These are phyloP conservation scores for Sitta europaea DNA, from an alignment of 2,113 vertebrate genomes.

Conservation along the genomic window DNA sequence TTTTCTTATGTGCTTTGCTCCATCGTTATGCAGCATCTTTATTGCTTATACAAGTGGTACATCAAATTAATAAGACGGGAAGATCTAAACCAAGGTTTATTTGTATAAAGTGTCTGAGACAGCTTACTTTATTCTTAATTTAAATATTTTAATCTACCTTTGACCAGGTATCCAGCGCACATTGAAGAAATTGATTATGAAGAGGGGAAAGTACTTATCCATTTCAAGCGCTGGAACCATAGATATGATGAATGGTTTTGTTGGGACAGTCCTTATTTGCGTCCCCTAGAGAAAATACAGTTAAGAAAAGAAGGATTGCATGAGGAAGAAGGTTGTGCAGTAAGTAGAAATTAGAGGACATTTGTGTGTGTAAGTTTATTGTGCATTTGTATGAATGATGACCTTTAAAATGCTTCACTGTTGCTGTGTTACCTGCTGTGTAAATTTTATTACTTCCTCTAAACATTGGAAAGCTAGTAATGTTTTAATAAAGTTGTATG, in stretches of 20 bases:
- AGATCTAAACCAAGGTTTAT: background rate
- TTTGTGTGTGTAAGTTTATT: background rate
- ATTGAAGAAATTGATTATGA: conserved; percentile 96
- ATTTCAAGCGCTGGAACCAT: conserved; percentile 96
- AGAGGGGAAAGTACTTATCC: conserved; percentile 89
- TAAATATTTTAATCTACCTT: background rate
- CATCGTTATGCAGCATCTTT: background rate
- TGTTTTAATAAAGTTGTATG: background rate
- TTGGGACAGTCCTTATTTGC: conserved; percentile 90
- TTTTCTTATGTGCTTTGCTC: background rate
- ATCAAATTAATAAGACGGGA: background rate
- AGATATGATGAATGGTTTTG: conserved; percentile 96
- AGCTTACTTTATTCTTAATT: background rate
- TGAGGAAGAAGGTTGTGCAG: conserved; percentile 80
- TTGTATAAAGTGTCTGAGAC: background rate
- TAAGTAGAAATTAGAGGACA: conserved; percentile 66
- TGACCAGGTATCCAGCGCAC: conserved; percentile 88
- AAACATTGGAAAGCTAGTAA: background rate
- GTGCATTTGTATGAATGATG: background rate
- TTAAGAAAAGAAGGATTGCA: conserved; percentile 88
- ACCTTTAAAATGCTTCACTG: background rate
- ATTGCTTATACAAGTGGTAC: background rate
- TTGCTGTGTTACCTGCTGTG: background rate
- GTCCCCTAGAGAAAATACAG: conserved; percentile 91
- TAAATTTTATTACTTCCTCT: background rate